These are phyloP conservation scores for Drosophila planitibia DNA, from an alignment of 2,888 invertebrate genomes.

Conservation along the genomic window DNA sequence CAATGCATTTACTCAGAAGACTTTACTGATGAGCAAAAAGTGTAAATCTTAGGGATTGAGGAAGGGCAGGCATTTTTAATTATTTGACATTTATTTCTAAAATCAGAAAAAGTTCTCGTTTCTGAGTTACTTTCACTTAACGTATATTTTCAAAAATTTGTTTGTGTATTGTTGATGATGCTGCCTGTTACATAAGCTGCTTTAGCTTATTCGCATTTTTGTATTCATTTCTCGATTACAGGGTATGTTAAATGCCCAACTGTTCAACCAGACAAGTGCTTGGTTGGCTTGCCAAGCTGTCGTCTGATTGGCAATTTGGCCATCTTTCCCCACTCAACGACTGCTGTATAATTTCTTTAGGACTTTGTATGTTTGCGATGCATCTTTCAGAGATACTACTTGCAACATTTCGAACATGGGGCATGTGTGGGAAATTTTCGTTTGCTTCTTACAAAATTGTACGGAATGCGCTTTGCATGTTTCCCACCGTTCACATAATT, in stretches of 20 bases:
- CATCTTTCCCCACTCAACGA: neutral
- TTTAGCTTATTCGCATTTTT: neutral
- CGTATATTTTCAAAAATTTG: neutral
- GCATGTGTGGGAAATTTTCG: constrained; percentile 74
- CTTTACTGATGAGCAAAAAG: neutral
- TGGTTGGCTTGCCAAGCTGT: constrained; percentile 52
- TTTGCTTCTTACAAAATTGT: constrained; percentile 38
- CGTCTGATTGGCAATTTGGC: constrained; percentile 36
- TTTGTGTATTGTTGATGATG: neutral
- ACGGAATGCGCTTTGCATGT: constrained; percentile 46
- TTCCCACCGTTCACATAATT: constrained; percentile 40
- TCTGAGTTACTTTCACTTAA: neutral
- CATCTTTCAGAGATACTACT: constrained; percentile 58
- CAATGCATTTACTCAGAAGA: neutral
- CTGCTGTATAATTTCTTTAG: constrained; percentile 52
- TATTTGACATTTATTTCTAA: neutral
- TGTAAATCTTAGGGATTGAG: neutral
- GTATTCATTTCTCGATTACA: neutral
- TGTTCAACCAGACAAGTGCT: constrained; percentile 10
- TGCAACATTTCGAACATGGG: constrained; percentile 65
- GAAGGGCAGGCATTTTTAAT: neutral
- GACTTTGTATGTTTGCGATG: constrained; percentile 53
- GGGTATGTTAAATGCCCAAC: constrained; percentile 32
- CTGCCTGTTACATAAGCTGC: neutral
- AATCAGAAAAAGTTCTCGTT: neutral